Evolutionary conservation across 2,113 vertebrate species (phyloP).

Genomic region (Triplophysa tibetana): DNA sequence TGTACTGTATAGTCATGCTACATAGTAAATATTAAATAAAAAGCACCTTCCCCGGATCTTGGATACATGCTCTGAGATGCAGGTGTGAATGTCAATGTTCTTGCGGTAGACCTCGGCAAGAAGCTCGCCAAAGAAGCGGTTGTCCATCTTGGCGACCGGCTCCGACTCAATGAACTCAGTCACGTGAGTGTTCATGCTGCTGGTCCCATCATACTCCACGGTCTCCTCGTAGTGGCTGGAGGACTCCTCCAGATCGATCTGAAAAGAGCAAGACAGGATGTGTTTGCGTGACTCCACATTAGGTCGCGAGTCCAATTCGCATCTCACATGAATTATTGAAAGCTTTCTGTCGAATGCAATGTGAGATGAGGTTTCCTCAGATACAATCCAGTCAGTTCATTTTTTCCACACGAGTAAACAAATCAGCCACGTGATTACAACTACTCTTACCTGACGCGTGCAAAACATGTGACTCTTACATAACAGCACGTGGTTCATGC

Average conservation of each 20-base stretch:
- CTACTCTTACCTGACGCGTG: background rate
- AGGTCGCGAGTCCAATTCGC: background rate
- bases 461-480: background rate
- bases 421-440: background rate
- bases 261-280: conserved; percentile 8
- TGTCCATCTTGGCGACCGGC: conserved; percentile 79
- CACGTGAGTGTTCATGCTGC: conserved; percentile 34
- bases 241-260: conserved; percentile 60
- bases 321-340: background rate
- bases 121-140: conserved; percentile 91
- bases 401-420: background rate
- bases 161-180: conserved; percentile 27
- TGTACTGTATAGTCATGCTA: background rate
- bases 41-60: conserved; percentile 85
- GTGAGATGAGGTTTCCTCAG: background rate
- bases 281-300: background rate
- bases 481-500: background rate
- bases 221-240: conserved; percentile 15
- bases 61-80: conserved; percentile 84
- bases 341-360: background rate
- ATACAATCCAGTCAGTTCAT: background rate
- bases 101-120: conserved; percentile 91
- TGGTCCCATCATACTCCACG: background rate
- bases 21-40: background rate
- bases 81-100: conserved; percentile 85